Evolutionary conservation across 2,797 vertebrate species (phyloP).

Genomic region (Tamandua tetradactyla): DNA sequence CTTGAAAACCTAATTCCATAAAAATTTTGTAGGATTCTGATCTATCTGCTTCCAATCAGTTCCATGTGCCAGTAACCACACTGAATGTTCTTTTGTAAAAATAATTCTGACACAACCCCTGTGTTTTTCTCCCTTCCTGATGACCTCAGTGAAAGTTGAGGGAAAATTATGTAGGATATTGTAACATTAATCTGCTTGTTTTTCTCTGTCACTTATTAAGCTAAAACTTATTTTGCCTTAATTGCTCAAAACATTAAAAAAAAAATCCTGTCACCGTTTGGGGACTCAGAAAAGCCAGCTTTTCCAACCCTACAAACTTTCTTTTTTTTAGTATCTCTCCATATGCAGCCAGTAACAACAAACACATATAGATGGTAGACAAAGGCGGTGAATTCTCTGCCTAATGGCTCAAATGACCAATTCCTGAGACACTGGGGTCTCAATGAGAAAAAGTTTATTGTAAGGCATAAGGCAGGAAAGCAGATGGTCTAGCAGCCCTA

Average conservation of each 20-base stretch:
- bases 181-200: neutral
- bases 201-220: neutral
- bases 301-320: neutral
- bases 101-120: neutral
- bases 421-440: too few relatives aligned
- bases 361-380: too few relatives aligned
- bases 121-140: neutral
- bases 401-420: too few relatives aligned
- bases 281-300: neutral
- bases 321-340: neutral
- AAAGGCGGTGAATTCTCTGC: too few relatives aligned
- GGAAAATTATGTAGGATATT: neutral
- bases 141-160: neutral
- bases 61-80: neutral
- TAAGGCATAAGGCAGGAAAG: too few relatives aligned
- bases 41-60: neutral
- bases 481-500: too few relatives aligned
- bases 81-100: neutral
- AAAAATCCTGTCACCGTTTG: too few relatives aligned
- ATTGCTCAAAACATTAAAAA: too few relatives aligned
- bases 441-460: too few relatives aligned
- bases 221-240: too few relatives aligned
- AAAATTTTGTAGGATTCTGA: neutral
- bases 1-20: neutral
- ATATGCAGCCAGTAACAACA: neutral